phyloP scores from a whole-genome alignment of 2,113 vertebrate species.

The Clarias magur region DNA sequence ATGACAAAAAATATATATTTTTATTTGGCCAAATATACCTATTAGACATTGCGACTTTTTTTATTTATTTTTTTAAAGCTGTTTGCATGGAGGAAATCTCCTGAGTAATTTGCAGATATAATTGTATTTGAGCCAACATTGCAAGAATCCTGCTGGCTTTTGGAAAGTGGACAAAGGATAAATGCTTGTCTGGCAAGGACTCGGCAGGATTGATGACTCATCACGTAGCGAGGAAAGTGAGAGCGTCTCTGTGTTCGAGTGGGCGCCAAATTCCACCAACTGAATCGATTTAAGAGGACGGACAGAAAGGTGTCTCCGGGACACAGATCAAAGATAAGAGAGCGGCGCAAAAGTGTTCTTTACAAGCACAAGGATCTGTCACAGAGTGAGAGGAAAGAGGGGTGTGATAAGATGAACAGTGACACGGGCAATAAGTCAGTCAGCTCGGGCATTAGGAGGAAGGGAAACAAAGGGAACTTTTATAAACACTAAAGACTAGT shows the following conservation, averaged over 20 bases:
- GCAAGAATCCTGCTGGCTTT: constrained; percentile 12
- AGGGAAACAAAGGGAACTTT: constrained; percentile 8
- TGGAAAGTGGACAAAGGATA: constrained; percentile 22
- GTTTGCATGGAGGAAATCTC: background rate
- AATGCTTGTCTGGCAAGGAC: constrained; percentile 26
- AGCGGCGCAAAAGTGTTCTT: background rate
- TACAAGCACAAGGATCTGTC: constrained; percentile 1
- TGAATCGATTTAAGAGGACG: constrained; percentile 32
- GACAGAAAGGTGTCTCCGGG: constrained; percentile 25
- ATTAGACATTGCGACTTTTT: background rate
- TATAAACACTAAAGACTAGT: background rate
- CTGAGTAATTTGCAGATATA: constrained; percentile 1
- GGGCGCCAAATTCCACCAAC: constrained; percentile 27
- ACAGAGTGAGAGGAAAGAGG: background rate
- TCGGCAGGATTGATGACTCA: constrained; percentile 24
- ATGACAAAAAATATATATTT: background rate
- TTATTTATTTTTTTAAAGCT: background rate
- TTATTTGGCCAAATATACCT: background rate
- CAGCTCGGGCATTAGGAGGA: background rate
- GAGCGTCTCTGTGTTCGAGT: constrained; percentile 3
- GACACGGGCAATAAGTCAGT: constrained; percentile 29
- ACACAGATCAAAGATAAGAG: constrained; percentile 39
- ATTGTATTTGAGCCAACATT: background rate
- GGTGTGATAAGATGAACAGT: constrained; percentile 14
- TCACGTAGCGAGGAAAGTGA: constrained; percentile 17